Evolutionary conservation across 2,797 vertebrate species (phyloP).

Genomic region (Astyanax mexicanus): DNA sequence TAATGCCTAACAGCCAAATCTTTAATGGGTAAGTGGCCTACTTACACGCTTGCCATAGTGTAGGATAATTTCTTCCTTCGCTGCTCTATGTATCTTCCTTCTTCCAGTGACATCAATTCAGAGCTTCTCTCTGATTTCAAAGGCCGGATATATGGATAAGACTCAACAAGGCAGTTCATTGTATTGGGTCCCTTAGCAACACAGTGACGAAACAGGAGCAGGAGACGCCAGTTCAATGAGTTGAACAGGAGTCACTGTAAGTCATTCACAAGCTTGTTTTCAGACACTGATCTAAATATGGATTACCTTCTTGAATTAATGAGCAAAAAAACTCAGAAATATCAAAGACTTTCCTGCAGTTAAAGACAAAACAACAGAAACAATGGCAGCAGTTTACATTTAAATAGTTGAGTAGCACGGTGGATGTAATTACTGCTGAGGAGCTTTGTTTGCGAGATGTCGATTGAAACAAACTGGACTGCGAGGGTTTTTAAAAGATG

Average conservation of each 20-base stretch:
- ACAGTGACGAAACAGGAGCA: too few species aligned
- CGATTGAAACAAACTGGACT: conserved; percentile 68
- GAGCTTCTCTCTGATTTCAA: too few species aligned
- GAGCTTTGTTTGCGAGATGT: conserved; percentile 67
- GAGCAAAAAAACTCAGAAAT: not conserved
- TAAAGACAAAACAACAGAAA: not conserved
- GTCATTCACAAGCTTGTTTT: not conserved
- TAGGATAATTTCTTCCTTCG: not conserved
- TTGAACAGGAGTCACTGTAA: too few species aligned
- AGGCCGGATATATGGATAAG: not conserved
- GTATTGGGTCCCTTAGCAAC: not conserved
- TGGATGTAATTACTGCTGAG: conserved; percentile 66
- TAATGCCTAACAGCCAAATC: not conserved
- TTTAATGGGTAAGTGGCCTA: not conserved
- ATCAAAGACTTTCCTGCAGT: not conserved
- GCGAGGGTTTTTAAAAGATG: conserved; percentile 66
- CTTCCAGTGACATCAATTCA: not conserved
- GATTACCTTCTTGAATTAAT: not conserved
- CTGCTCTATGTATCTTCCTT: too few species aligned
- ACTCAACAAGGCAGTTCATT: not conserved
- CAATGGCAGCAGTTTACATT: not conserved
- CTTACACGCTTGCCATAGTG: not conserved
- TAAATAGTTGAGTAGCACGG: not conserved
- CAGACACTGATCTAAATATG: not conserved
- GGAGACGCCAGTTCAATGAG: too few species aligned